Conservation (phyloP, 2,797 vertebrate genomes). For the Silurus aristotelis region DNA sequence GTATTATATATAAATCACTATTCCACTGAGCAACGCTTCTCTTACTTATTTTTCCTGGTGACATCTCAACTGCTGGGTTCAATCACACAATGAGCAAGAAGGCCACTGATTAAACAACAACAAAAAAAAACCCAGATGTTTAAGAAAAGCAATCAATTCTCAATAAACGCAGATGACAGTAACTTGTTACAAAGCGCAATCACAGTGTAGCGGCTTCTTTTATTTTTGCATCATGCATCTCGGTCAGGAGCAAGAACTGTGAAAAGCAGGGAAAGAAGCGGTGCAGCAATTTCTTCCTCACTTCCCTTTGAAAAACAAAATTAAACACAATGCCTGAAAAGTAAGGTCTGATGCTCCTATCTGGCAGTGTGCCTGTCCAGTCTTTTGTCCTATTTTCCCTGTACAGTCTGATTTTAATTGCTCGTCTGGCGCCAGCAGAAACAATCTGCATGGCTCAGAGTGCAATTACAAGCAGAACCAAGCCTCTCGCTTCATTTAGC, state of each 20-base stretch:
- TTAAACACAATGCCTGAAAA: background rate
- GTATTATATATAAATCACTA: background rate
- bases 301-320: constrained; percentile 1
- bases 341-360: background rate
- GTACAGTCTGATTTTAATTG: constrained; percentile 35
- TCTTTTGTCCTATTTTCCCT: constrained; percentile 20
- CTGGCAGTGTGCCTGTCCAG: constrained; percentile 10
- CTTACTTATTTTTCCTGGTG: background rate
- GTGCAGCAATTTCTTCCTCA: background rate
- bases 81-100: background rate
- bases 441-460: constrained; percentile 14
- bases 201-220: background rate
- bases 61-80: background rate
- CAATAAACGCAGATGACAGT: background rate
- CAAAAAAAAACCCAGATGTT: background rate
- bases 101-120: background rate
- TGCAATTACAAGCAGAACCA: constrained; percentile 16
- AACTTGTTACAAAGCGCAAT: constrained; percentile 12
- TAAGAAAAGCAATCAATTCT: constrained; percentile 8
- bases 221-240: background rate
- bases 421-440: constrained; percentile 2
- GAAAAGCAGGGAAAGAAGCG: background rate
- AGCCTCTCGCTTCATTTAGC: background rate
- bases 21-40: background rate
- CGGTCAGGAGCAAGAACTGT: background rate